A percentile compares a stretch with the other conserved stretches of the same genome.
phyloP scores from a whole-genome alignment of 1,140 invertebrate genomes.

The Orchestia grillus region DNA sequence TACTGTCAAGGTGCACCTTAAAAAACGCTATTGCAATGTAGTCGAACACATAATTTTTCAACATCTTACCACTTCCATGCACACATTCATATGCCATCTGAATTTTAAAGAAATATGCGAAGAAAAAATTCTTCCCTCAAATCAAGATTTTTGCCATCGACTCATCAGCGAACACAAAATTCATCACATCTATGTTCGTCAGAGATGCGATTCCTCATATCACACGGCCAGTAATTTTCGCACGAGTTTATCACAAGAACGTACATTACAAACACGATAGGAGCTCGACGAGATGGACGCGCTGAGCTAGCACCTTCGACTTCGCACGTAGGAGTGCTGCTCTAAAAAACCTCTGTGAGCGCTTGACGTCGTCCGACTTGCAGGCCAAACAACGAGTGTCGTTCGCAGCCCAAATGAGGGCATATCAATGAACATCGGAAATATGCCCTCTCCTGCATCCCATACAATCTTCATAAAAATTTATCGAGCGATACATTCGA shows the following conservation, averaged over 20 bases:
- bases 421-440: slow-evolving; percentile 34
- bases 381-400: not conserved
- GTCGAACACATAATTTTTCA: no score
- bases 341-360: not conserved
- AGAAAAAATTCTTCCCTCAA: no score
- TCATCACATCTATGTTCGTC: no score
- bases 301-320: not conserved
- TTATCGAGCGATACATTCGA: slow-evolving; percentile 28
- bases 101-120: no score
- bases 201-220: not conserved
- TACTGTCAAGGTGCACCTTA: no score
- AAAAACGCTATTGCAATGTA: not conserved
- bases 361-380: not conserved
- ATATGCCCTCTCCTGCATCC: not conserved
- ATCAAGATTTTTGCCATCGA: no score
- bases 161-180: no score
- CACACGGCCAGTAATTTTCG: not conserved
- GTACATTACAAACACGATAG: not conserved
- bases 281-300: not conserved
- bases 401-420: slow-evolving; percentile 8
- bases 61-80: no score
- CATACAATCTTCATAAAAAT: slow-evolving; percentile 53
- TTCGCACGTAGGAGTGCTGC: not conserved
- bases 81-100: no score
- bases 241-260: not conserved